Evolutionary conservation across 2,113 vertebrate species (phyloP), one percentile per base, ranked within the genome.

Genomic region (Puntigrus tetrazona): DNA sequence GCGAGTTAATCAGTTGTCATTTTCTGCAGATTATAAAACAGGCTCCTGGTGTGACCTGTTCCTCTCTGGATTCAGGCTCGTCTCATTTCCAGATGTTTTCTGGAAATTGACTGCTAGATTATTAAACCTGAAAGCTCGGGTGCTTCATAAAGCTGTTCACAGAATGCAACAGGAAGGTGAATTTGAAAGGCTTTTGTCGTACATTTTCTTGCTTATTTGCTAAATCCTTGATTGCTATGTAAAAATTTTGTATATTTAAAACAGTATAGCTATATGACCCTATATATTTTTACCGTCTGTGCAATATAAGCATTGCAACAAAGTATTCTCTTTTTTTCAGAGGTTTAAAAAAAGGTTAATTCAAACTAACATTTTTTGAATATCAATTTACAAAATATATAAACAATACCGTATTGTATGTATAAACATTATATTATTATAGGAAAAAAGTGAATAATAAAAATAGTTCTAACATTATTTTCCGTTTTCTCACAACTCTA

Each of bases 1-100:
- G 45, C 7, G 27, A 78, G 38, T 55, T 83, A 78, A 83, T 61
- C 52, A 36, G 65, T 79, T 22, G 38, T 52, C 45, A 81, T 67
- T 76, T 50, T 55, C 86, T 70, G 61, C 25, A 67, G 70, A 31
- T 45, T 81, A 73, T 84, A 69, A 78, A 82, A 87, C 75, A 74
- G 69, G 36, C 43, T 74, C 34, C 34, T 78, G 74, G 43, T 22
- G 47, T 82, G 11, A 38, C 34, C 34, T 50, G 25, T 14, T 79
- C 65, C 50, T 70, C 61, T 67, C 5, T 61, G n/a, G 75, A 31
- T 41, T 45, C 55, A 74, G 34, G 65, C 18, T 47, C 0, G 43
- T 50, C 59, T 83, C 38, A n/a, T 73, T 50, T 77, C 36, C 57
- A 34, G 76, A 36, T 81, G 76, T 77, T 59, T 38, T 84, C 13